These are phyloP conservation scores for Pteromalus puparum DNA, from an alignment of 1,140 invertebrate species.

Conservation along the genomic window DNA sequence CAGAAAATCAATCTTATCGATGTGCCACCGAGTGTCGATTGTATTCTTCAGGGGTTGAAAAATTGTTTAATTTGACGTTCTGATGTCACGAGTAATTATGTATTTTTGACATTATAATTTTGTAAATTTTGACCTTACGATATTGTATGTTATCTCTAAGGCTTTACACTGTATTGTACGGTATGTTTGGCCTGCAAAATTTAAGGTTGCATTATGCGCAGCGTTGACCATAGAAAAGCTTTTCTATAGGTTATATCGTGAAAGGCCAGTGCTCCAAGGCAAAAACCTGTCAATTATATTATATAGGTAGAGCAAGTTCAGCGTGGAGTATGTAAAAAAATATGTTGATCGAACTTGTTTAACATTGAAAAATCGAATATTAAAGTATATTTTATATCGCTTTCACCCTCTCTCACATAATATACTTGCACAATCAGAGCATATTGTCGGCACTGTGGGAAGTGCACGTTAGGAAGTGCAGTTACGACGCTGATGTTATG, in stretches of 20 bases:
- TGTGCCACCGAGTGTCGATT: background rate
- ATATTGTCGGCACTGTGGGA: too few species aligned
- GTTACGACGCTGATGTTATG: background rate
- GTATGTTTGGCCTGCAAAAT: background rate
- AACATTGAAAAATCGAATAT: too few species aligned
- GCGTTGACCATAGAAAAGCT: background rate
- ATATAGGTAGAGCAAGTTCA: background rate
- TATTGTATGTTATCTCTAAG: background rate
- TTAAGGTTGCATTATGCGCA: background rate
- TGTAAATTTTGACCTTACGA: too few species aligned
- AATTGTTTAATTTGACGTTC: background rate
- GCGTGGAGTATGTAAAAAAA: too few species aligned
- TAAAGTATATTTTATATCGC: too few species aligned
- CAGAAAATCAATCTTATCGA: slow-evolving; percentile 41
- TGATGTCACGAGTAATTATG: too few species aligned
- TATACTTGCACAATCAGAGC: too few species aligned
- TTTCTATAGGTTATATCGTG: background rate
- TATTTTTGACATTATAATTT: too few species aligned
- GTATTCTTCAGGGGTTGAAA: background rate
- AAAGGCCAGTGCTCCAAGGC: background rate
- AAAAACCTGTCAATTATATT: background rate
- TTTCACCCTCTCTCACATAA: too few species aligned
- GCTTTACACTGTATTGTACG: background rate
- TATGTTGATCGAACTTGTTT: too few species aligned
- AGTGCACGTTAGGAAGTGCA: too few species aligned